Conservation (phyloP, 2,797 vertebrate species). For the Tenualosa ilisha region DNA sequence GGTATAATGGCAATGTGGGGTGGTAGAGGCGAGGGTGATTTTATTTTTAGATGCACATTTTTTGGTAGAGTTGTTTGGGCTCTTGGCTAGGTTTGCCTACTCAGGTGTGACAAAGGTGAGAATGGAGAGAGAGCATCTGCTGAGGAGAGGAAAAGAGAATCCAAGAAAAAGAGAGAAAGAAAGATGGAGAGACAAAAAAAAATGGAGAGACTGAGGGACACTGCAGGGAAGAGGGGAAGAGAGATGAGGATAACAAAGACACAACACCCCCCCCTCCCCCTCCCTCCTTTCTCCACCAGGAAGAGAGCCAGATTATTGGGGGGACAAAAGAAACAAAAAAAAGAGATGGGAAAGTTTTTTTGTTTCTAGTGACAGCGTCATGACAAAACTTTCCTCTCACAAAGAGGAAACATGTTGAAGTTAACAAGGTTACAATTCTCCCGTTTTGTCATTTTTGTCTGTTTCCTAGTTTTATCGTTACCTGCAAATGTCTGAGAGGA, state of each 20-base stretch:
- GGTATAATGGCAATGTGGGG: slow-evolving; percentile 12
- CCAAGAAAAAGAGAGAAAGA: not conserved
- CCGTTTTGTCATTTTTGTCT: not conserved
- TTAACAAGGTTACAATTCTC: not conserved
- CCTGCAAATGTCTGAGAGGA: not conserved
- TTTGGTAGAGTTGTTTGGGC: slow-evolving; percentile 56
- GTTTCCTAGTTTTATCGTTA: not conserved
- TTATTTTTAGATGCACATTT: slow-evolving; percentile 62
- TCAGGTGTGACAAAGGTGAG: slow-evolving; percentile 55
- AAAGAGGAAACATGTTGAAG: slow-evolving; percentile 5
- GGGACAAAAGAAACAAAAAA: too few relatives aligned
- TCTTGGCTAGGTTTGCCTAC: slow-evolving; percentile 58
- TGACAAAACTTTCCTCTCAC: not conserved
- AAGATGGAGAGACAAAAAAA: not conserved
- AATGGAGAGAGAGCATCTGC: slow-evolving; percentile 27
- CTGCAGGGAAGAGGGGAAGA: not conserved
- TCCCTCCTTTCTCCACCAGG: not conserved
- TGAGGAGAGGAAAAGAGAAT: not conserved
- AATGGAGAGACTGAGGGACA: slow-evolving; percentile 23
- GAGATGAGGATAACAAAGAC: not conserved
- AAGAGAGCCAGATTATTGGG: not conserved
- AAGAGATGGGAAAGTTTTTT: not conserved
- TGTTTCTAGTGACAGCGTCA: not conserved
- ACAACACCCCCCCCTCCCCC: too few relatives aligned
- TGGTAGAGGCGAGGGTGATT: slow-evolving; percentile 6